phyloP scores from a whole-genome alignment of 2,888 invertebrate species.

The Boloria selene region DNA sequence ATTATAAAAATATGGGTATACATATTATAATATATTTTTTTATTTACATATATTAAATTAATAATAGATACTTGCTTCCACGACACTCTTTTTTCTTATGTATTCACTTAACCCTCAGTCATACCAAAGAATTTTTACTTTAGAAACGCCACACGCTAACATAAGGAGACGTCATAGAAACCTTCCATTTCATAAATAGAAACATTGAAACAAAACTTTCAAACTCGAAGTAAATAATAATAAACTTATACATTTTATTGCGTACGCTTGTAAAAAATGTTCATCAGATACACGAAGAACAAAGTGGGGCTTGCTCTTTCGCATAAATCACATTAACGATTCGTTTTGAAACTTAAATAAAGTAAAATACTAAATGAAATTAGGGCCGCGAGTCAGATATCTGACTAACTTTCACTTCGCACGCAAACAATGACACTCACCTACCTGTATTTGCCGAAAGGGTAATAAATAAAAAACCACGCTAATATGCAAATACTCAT shows the following conservation, averaged over 20 bases:
- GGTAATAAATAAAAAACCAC: constrained; percentile 12
- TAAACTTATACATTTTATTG: constrained; percentile 37
- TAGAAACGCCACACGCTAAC: too few relatives aligned
- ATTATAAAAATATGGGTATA: too few relatives aligned
- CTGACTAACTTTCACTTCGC: constrained; percentile 70
- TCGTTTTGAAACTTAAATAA: constrained; percentile 60
- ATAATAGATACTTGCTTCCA: too few relatives aligned
- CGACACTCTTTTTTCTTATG: too few relatives aligned
- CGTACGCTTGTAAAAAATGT: constrained; percentile 35
- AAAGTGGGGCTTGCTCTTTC: constrained; percentile 34
- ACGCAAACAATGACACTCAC: constrained; percentile 65
- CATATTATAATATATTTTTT: too few relatives aligned
- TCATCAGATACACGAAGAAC: constrained; percentile 36
- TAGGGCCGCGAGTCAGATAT: constrained; percentile 71
- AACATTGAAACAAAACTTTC: not conserved
- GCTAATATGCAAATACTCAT: not conserved
- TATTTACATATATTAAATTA: too few relatives aligned
- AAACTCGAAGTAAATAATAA: constrained; percentile 29
- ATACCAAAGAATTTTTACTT: too few relatives aligned
- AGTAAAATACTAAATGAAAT: constrained; percentile 71
- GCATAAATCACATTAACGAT: constrained; percentile 64
- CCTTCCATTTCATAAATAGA: too few relatives aligned
- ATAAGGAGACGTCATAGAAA: too few relatives aligned
- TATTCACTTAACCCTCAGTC: too few relatives aligned
- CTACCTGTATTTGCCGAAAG: constrained; percentile 51